Base-by-base conservation (phyloP, 2,113 vertebrate genomes). In the Megaceryle torquata region DNA sequence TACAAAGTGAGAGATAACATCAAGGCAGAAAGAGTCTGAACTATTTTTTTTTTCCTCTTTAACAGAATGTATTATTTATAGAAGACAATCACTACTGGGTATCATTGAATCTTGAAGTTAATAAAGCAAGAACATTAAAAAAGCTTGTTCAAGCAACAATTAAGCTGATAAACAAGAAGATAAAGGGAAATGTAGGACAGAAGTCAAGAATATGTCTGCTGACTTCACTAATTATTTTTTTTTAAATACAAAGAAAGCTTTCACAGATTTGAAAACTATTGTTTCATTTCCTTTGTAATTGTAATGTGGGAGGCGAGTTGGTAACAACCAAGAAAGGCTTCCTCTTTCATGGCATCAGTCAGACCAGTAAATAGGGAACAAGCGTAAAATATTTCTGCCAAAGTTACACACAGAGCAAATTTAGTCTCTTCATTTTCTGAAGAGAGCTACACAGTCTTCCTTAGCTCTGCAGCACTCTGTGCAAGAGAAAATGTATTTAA, bases 211-310 rank as follows among this genome's bases (percentile, higher is more conserved):
- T 65, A 70, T 43, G 94, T 59, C 50, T 71, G 90, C 50, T 70
- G 80, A 92, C 63, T 91, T 88, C 64, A 91, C 53, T 59, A 22
- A 20, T 15, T 46, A 24, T 48, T 76, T 81, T 44, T 44, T 88
- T 86, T 51, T 5, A 7, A 85, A 86, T 53, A 86, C 88, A 96
- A 96, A 91, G 85, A 90, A 83, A 92, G 83, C 80, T 86, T 96
- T 94, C 92, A 95, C 43, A 88, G 83, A 63, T 78, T 92, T 22
- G 20, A 92, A 86, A 96, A 75, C 71, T 57, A 96, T 63, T 93
- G 72, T 93, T 92, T 81, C 68, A 59, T 78, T 91, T 96, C 72
- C 80, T 96, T 88, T 88, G 82, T 91, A 54, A 94, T 88, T 4
- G 5, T 56, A 64, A 64, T 78, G 72, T 88, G 88, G 92, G 46